phyloP scores from a whole-genome alignment of 92 coral and sea anemone genomes.

The Heteractis magnifica region DNA sequence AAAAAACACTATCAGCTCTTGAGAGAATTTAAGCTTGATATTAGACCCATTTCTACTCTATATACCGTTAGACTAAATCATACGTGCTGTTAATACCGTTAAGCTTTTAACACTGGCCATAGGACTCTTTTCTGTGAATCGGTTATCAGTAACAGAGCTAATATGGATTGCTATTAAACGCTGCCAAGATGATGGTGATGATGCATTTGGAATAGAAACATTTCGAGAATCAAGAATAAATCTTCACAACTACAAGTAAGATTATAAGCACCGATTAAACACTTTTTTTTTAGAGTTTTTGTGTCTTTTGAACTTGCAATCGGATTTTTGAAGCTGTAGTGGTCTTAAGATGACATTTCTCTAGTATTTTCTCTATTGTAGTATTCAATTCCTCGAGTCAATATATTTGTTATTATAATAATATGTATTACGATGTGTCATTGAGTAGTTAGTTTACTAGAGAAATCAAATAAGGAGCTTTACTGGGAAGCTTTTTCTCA shows the following conservation, averaged over 20 bases:
- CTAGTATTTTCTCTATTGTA: too few relatives aligned
- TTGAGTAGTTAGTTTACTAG: too few relatives aligned
- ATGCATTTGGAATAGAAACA: neutral
- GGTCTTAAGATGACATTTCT: too few relatives aligned
- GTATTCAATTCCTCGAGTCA: too few relatives aligned
- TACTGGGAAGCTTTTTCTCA: too few relatives aligned
- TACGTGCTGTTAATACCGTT: neutral
- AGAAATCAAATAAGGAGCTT: too few relatives aligned
- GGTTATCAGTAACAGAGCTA: neutral
- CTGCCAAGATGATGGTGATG: neutral
- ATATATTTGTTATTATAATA: too few relatives aligned
- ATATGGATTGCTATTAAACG: neutral
- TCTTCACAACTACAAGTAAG: neutral
- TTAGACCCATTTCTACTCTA: neutral
- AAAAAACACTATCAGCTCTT: neutral
- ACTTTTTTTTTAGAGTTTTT: neutral
- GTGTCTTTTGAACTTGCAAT: slow-evolving; percentile 1
- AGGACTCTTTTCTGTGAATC: neutral
- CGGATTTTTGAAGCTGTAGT: neutral
- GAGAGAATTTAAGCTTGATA: neutral
- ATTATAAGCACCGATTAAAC: neutral
- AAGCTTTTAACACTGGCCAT: neutral
- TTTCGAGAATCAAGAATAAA: neutral
- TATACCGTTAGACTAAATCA: slow-evolving; percentile 11
- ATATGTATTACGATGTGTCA: too few relatives aligned